Base-by-base conservation (phyloP, 2,888 invertebrate genomes). In the Carcina quercana region DNA sequence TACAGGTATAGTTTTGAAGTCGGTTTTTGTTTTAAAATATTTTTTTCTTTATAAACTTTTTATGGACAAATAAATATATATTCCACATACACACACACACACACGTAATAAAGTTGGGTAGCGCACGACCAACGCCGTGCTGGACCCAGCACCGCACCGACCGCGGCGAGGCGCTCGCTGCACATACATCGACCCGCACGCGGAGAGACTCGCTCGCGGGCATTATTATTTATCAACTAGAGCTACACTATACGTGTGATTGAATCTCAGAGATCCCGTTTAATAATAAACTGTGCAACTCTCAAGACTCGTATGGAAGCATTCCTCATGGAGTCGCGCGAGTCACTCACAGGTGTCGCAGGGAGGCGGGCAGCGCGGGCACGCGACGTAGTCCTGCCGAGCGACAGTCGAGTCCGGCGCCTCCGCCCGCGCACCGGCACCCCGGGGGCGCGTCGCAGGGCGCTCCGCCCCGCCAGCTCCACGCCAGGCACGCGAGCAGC, bases 311-410 rank as follows among this genome's bases (percentile, higher is more conserved):
- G 7, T 17, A 17, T 5, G 7, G 17, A 7, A 5, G 17, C 5
- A 17, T 17, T 22, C 8, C 5, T 22, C 10, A 25, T 25, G 6
- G 6, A 11, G 11, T 6, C 3, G 28, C 13, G 5, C n/a, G 15
- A n/a, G 19, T n/a, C 14, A 67, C 75, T 71, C 30, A 76, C 75
- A 75, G 49, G 8, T 47, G 45, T 11, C 65, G 42, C 22, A 74
- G 50, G 25, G 54, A 48, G 14, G 53, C 55, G 43, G 59, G 62
- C 39, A 75, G 59, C 47, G 70, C 63, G 48, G 76, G 75, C 55
- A 74, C 48, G 30, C 47, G 50, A 28, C 45, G 52, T 42, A 74
- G 62, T 19, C 52, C 64, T 30, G 59, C 67, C 37, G 46, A 58
- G 46, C 73, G 69, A 53, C 75, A 75, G 22, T 47, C 43, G 20